Evolutionary conservation across 2,797 vertebrate genomes (phyloP), one percentile per base, ranked within the genome.

Genomic region (Ptychobarbus kaznakovi): DNA sequence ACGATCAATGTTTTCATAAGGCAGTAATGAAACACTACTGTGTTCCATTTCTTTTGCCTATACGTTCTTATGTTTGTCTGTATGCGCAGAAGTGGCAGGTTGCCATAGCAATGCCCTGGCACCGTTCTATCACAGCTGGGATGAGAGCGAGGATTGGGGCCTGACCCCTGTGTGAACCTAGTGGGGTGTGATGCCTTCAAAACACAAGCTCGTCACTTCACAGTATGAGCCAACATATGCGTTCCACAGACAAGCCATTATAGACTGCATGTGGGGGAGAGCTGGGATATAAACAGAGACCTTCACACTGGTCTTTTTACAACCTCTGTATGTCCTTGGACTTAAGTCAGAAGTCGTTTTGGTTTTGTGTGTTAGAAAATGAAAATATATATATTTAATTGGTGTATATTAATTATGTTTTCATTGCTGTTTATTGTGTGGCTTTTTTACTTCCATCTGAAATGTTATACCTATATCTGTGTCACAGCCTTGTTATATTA

Each of bases 41-140:
- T 32, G 25, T 32, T 35, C 49, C 28, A 12, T 58, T 77, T 51
- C 2, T 16, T 56, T 28, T 22, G 49, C 44, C 15, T 28, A 35
- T n/a, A 70, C 73, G 5, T 63, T 77, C 53, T 72, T 61, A 44
- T 42, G 56, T 63, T 79, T 73, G 74, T 79, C 53, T 65, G 6
- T 38, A 38, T 73, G 74, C 16, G 22, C 80, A 25, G 28, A 93
- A 91, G 91, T 93, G 92, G 91, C 89, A 0, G 91, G 91, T 95
- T 91, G 77, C 93, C 90, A 93, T 93, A 90, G 93, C 83, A 93
- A 94, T 93, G 66, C 42, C 92, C 90, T 94, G 40, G 92, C 93
- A 92, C 91, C 61, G 89, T 93, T 94, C 93, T 92, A 91, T 93
- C 92, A 93, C 93, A 94, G 92, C 93, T 92, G 94, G 94, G 94